phyloP scores from a whole-genome alignment of 2,888 invertebrate genomes.

The Lasius platythorax region DNA sequence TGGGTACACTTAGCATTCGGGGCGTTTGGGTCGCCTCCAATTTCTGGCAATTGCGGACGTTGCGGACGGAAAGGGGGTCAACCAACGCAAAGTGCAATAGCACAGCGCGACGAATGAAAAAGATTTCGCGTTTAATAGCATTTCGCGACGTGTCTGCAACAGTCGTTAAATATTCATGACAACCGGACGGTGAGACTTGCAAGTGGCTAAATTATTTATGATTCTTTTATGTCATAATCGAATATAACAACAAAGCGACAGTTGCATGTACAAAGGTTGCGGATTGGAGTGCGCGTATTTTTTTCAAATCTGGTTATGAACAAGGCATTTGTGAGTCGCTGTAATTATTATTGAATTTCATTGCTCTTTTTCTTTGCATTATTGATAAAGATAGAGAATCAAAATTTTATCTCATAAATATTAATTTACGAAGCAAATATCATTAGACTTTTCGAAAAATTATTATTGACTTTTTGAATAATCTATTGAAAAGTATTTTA shows the following conservation, averaged over 20 bases:
- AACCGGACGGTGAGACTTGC: constrained; percentile 9
- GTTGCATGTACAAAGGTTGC: constrained; percentile 12
- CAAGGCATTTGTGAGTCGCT: background rate
- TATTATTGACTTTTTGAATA: background rate
- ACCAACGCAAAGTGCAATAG: constrained; percentile 37
- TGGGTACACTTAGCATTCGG: constrained; percentile 31
- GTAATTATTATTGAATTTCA: background rate
- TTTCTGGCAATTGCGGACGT: constrained; percentile 45
- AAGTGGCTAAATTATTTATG: constrained; percentile 45
- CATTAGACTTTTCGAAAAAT: background rate
- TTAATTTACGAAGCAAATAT: background rate
- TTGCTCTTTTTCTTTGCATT: background rate
- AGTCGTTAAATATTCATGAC: constrained; percentile 54
- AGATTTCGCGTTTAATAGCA: constrained; percentile 37
- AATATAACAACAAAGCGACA: constrained; percentile 26
- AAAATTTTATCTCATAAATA: background rate
- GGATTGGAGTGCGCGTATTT: constrained; percentile 6
- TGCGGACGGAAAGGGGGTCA: constrained; percentile 53
- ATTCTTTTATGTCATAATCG: constrained; percentile 36
- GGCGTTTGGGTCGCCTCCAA: constrained; percentile 47
- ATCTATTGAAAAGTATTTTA: background rate
- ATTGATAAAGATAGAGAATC: background rate
- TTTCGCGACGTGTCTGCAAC: constrained; percentile 32
- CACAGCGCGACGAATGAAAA: constrained; percentile 16
- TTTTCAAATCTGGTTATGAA: background rate